Percentiles rank a stretch among this genome's conserved stretches.
Evolutionary conservation across 1,140 invertebrate species (phyloP).

Genomic region (Drosophila lacertosa): DNA sequence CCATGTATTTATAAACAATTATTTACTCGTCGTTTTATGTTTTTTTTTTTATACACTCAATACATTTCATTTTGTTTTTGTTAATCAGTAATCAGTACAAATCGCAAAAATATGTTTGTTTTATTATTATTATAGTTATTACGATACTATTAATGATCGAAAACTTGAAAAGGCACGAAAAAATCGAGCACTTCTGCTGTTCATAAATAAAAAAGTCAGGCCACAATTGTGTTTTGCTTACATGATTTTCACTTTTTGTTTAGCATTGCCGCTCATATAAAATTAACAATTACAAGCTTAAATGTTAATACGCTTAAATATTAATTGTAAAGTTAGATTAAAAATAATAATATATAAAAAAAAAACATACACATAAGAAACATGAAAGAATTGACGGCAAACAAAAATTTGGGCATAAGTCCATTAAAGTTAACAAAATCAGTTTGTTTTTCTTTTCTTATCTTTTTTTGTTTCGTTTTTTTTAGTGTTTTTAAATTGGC

Average conservation of each 20-base stretch:
- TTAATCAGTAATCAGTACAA: slow-evolving; percentile 81
- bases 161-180: slow-evolving; percentile 32
- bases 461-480: slow-evolving; percentile 2
- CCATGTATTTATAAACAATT: slow-evolving; percentile 38
- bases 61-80: slow-evolving; percentile 45
- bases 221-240: slow-evolving; percentile 12
- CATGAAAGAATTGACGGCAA: slow-evolving; percentile 36
- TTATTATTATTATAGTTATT: slow-evolving; percentile 49
- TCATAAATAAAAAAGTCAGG: slow-evolving; percentile 24
- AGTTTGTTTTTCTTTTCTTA: slow-evolving; percentile 11
- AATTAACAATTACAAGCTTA: slow-evolving; percentile 75
- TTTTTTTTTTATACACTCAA: slow-evolving; percentile 22
- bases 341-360: slow-evolving; percentile 46
- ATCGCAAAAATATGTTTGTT: slow-evolving; percentile 67
- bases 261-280: slow-evolving; percentile 34
- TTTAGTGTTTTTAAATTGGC: slow-evolving; percentile 12
- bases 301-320: slow-evolving; percentile 77
- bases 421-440: slow-evolving; percentile 29
- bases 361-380: slow-evolving; percentile 45
- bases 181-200: slow-evolving; percentile 9
- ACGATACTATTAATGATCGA: slow-evolving; percentile 57
- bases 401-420: slow-evolving; percentile 22
- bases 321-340: slow-evolving; percentile 70
- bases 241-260: slow-evolving; percentile 14
- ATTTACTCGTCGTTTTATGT: slow-evolving; percentile 15